Conservation (phyloP, 2,797 vertebrate species). For the Amphiprion clarkii region DNA sequence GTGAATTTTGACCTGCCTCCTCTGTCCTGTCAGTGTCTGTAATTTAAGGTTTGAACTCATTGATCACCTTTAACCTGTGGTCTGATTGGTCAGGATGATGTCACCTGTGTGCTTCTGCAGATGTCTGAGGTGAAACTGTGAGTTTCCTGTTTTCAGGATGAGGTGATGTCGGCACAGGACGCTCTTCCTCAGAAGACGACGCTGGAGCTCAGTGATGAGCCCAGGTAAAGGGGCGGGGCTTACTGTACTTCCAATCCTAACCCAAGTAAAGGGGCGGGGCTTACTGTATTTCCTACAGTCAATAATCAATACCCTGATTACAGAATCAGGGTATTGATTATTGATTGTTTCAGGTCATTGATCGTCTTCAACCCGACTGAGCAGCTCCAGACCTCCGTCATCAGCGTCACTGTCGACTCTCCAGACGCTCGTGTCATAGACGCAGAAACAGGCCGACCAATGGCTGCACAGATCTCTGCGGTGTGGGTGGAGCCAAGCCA, state of each 20-base stretch:
- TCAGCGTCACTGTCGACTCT: conserved; percentile 85
- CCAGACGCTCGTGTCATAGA: conserved; percentile 83
- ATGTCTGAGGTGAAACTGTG: background rate
- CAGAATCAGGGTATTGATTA: background rate
- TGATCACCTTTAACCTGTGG: too few relatives aligned
- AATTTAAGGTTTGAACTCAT: too few relatives aligned
- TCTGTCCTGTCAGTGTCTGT: background rate
- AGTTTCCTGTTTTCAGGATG: conserved; percentile 81
- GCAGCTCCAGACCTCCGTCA: conserved; percentile 85
- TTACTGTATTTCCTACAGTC: too few relatives aligned
- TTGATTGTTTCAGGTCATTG: conserved; percentile 83
- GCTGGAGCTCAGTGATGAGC: conserved; percentile 82
- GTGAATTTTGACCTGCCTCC: conserved; percentile 71
- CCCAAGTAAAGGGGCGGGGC: too few relatives aligned
- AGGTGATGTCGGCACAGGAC: conserved; percentile 86
- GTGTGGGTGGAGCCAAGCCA: conserved; percentile 86
- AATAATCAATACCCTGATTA: too few relatives aligned
- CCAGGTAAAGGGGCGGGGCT: conserved; percentile 83
- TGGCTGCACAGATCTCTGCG: conserved; percentile 87
- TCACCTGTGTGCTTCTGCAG: too few relatives aligned
- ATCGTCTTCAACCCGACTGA: conserved; percentile 89
- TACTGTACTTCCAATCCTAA: background rate
- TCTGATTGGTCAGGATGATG: too few relatives aligned
- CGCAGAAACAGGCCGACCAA: conserved; percentile 80
- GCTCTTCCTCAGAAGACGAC: conserved; percentile 87